Evolutionary conservation across 2,113 vertebrate genomes (phyloP).

Genomic region (Puntigrus tetrazona): DNA sequence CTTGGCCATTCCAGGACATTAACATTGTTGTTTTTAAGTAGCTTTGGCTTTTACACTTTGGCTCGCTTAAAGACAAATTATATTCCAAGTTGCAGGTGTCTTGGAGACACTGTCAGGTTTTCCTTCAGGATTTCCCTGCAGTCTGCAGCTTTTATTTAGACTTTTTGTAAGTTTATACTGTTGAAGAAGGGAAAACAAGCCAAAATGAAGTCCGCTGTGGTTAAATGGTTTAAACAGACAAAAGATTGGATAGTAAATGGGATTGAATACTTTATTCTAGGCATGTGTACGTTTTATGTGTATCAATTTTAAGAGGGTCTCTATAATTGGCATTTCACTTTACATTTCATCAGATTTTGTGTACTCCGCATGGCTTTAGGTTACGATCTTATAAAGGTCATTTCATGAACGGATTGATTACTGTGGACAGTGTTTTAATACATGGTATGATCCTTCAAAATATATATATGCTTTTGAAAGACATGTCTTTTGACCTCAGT

Average conservation of each 20-base stretch:
- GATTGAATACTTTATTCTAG: background rate
- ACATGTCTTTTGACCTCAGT: slow-evolving; percentile 23
- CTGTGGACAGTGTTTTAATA: background rate
- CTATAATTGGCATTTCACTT: background rate
- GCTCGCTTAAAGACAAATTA: background rate
- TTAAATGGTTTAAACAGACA: background rate
- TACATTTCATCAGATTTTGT: slow-evolving; percentile 1
- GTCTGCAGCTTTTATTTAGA: background rate
- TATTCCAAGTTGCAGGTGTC: slow-evolving; percentile 2
- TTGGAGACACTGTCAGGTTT: background rate
- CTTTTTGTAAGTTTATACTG: background rate
- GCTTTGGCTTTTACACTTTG: background rate
- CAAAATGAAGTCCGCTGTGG: background rate
- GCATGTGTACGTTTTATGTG: background rate
- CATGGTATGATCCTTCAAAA: background rate
- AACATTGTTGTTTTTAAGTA: slow-evolving; percentile 21
- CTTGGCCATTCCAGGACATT: background rate
- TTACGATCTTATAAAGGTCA: slow-evolving; percentile 27
- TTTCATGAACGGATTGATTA: slow-evolving; percentile 9
- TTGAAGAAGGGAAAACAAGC: background rate
- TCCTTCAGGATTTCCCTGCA: background rate
- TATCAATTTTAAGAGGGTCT: background rate
- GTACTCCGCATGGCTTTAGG: background rate
- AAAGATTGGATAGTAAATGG: background rate
- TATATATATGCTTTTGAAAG: background rate